Conservation (phyloP, 2,113 vertebrate species). For the Mirounga angustirostris region DNA sequence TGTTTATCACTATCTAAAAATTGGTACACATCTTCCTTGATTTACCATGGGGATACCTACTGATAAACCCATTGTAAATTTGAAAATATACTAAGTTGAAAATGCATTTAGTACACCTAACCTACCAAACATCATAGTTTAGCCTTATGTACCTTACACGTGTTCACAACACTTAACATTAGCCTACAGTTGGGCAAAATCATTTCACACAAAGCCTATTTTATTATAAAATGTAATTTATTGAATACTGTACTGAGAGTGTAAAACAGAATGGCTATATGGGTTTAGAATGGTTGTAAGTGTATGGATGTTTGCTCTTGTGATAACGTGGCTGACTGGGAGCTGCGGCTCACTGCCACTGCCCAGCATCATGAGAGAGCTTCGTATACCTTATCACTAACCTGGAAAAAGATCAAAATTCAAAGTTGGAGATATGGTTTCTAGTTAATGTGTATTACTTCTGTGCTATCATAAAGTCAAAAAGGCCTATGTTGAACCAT, state of each 20-base stretch:
- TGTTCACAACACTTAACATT: not conserved
- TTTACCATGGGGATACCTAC: not conserved
- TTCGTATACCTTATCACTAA: not conserved
- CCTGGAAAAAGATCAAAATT: not conserved
- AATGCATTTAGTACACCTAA: not conserved
- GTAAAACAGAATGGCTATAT: not conserved
- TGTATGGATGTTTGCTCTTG: not conserved
- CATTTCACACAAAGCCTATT: not conserved
- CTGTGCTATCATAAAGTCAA: not conserved
- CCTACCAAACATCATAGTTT: not conserved
- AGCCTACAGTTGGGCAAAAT: not conserved
- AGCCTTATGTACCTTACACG: not conserved
- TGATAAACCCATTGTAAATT: not conserved
- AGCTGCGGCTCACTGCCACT: not conserved
- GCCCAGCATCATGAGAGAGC: not conserved
- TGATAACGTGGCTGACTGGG: not conserved
- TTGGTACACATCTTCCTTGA: not conserved
- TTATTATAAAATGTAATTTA: not conserved
- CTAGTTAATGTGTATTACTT: not conserved
- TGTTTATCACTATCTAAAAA: not conserved
- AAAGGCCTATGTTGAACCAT: not conserved
- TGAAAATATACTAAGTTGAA: not conserved
- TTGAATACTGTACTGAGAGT: not conserved
- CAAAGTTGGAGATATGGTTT: not conserved
- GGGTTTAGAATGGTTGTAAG: not conserved